Evolutionary conservation across 23 tunicate species (phyloP).

Genomic region (Phallusia fumigata): DNA sequence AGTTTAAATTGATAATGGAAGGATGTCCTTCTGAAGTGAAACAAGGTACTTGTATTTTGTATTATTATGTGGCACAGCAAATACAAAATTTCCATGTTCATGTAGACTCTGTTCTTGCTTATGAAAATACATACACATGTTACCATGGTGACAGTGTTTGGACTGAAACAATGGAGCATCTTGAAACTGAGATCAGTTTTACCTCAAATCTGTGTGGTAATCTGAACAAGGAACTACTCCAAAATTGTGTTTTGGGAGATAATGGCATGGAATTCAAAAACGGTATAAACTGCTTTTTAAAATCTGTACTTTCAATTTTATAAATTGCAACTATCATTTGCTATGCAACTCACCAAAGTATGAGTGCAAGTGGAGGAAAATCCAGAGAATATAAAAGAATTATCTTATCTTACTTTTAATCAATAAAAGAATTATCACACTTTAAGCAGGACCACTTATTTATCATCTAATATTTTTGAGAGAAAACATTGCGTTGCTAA

Average conservation of each 20-base stretch:
- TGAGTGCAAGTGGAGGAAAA: too few relatives aligned
- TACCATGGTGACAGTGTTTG: not conserved
- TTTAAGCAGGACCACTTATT: too few relatives aligned
- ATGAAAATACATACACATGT: not conserved
- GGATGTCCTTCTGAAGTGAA: not conserved
- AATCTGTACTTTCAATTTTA: not conserved
- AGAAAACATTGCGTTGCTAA: too few relatives aligned
- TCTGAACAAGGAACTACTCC: not conserved
- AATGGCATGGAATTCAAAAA: not conserved
- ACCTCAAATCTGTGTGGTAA: not conserved
- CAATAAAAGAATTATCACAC: too few relatives aligned
- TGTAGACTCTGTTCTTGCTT: not conserved
- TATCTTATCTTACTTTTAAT: too few relatives aligned
- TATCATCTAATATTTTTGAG: too few relatives aligned
- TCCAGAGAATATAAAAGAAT: too few relatives aligned
- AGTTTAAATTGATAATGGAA: slow-evolving; percentile 13
- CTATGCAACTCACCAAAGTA: too few relatives aligned
- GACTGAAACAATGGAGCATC: not conserved
- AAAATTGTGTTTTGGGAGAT: not conserved
- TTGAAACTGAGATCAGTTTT: not conserved
- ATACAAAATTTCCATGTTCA: too few relatives aligned
- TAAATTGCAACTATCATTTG: not conserved
- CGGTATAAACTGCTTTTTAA: not conserved
- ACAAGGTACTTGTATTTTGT: not conserved
- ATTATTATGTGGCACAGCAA: not conserved